Percentiles rank a stretch among this genome's conserved stretches.
Conservation (phyloP, 2,888 invertebrate species). For the Tetragonisca angustula region DNA sequence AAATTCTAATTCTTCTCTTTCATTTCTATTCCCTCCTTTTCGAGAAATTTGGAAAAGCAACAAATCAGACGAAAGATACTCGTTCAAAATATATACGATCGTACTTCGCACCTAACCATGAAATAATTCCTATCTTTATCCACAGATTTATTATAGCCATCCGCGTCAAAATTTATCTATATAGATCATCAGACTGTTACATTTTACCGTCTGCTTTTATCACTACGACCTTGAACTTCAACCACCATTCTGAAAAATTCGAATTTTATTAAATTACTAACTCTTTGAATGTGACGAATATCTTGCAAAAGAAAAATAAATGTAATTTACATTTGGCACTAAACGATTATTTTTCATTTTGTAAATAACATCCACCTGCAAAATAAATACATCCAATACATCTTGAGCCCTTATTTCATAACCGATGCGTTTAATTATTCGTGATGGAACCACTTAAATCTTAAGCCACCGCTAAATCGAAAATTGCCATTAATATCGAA, state of each 20-base stretch:
- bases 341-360: conserved; percentile 35
- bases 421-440: neutral
- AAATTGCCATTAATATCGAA: neutral
- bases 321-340: conserved; percentile 25
- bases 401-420: neutral
- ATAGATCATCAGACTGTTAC: neutral
- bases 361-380: conserved; percentile 21
- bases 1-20: neutral
- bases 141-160: conserved; percentile 9
- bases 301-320: no score
- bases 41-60: neutral
- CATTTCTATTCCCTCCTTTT: neutral
- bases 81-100: neutral
- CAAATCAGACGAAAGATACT: neutral
- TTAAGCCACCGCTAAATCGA: neutral
- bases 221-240: neutral
- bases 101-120: neutral
- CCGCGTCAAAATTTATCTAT: conserved; percentile 19
- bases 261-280: no score
- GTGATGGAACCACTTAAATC: neutral
- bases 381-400: neutral
- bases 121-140: conserved; percentile 29
- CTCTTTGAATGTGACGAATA: no score
- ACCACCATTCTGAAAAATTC: no score
- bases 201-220: neutral